Evolutionary conservation across 2,113 vertebrate genomes (phyloP).

Genomic region (Prinia subflava): DNA sequence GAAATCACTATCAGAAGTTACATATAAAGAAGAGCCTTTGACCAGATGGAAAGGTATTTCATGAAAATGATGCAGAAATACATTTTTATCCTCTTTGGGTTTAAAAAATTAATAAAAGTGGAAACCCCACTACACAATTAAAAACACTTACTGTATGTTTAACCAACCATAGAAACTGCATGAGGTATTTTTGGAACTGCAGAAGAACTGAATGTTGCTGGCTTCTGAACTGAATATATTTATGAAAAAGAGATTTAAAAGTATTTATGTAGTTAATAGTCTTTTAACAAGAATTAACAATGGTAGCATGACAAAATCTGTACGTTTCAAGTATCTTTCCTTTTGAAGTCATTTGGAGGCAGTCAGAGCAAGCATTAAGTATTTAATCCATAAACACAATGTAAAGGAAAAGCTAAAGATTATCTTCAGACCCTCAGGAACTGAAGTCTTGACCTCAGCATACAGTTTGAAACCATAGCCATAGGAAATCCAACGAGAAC

Average conservation of each 20-base stretch:
- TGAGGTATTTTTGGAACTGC: neutral
- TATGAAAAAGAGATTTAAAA: neutral
- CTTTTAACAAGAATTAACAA: neutral
- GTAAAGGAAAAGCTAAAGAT: neutral
- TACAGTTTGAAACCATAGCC: neutral
- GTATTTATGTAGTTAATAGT: neutral
- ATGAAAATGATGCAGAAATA: neutral
- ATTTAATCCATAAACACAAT: neutral
- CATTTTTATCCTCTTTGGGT: neutral
- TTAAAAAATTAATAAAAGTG: neutral
- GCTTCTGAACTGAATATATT: neutral
- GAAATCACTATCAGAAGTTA: neutral
- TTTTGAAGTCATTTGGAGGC: neutral
- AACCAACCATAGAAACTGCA: neutral
- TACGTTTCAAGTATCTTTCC: neutral
- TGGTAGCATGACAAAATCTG: neutral
- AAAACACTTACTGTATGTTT: neutral
- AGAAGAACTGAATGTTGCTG: fast-evolving
- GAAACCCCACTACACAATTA: neutral
- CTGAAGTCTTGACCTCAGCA: neutral
- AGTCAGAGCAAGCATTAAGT: neutral
- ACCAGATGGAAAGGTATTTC: neutral
- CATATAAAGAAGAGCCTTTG: neutral
- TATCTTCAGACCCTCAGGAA: neutral
- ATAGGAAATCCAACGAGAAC: neutral